Conservation (phyloP, 1,140 invertebrate species). For the Cydia fagiglandana region DNA sequence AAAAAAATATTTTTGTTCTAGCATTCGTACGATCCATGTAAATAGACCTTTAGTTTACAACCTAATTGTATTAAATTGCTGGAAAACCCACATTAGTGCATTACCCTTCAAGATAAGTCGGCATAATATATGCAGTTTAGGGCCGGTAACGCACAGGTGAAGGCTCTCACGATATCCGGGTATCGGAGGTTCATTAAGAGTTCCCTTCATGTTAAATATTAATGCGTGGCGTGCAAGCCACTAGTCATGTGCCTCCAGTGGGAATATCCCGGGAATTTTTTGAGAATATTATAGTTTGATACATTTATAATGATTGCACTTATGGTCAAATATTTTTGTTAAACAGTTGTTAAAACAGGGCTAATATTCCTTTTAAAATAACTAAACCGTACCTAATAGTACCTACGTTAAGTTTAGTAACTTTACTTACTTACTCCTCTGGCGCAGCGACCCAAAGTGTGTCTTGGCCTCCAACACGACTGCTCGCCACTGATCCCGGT, state of each 20-base stretch:
- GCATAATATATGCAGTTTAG: background rate
- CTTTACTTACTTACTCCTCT: too few species aligned
- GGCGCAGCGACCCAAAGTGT: too few species aligned
- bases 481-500: too few species aligned
- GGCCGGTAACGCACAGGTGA: constrained; percentile 44
- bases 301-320: too few species aligned
- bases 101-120: background rate
- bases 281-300: background rate
- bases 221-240: constrained; percentile 43
- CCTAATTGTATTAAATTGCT: background rate
- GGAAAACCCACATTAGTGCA: constrained; percentile 28
- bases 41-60: too few species aligned
- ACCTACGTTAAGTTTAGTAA: too few species aligned
- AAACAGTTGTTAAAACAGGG: background rate
- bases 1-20: too few species aligned
- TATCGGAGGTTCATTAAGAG: constrained; percentile 50
- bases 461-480: too few species aligned
- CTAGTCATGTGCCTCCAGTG: background rate
- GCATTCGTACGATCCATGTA: too few species aligned
- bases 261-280: background rate
- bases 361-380: background rate
- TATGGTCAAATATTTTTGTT: too few species aligned
- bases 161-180: constrained; percentile 50
- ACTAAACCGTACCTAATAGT: too few species aligned
- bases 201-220: constrained; percentile 55